Evolutionary conservation across 2,113 vertebrate genomes (phyloP).

Genomic region (Chloropsis hardwickii): DNA sequence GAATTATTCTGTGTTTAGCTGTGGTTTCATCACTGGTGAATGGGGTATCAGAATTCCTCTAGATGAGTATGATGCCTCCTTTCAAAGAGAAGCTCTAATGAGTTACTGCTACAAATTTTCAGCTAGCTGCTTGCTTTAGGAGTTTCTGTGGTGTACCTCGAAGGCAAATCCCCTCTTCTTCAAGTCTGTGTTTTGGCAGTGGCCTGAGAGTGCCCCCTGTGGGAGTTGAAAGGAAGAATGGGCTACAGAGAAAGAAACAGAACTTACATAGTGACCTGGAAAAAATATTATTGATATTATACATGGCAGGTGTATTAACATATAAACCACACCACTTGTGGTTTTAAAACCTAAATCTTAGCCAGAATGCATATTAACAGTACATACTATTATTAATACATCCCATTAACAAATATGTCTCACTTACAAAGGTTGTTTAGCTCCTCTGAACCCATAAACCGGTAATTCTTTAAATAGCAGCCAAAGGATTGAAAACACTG

Average conservation of each 20-base stretch:
- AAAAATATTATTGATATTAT: not conserved
- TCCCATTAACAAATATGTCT: not conserved
- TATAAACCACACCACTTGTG: not conserved
- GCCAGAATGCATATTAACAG: not conserved
- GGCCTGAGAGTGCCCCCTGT: conserved; percentile 9
- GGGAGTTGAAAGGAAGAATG: not conserved
- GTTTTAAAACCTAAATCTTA: not conserved
- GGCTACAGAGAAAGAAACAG: not conserved
- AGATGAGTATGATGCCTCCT: not conserved
- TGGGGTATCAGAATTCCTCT: not conserved
- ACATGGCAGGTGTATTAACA: not conserved
- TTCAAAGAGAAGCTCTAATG: not conserved
- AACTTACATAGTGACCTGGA: not conserved
- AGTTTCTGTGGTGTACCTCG: not conserved
- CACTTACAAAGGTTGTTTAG: not conserved
- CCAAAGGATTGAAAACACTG: not conserved
- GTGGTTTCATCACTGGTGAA: not conserved
- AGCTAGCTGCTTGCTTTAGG: not conserved
- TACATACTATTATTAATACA: not conserved
- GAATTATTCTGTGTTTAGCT: not conserved
- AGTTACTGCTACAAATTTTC: not conserved
- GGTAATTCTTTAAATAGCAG: not conserved
- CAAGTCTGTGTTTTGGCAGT: not conserved
- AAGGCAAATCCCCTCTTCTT: not conserved
- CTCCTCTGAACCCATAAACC: not conserved